Percentiles rank a stretch among this genome's conserved stretches.
Evolutionary conservation across 2,888 invertebrate species (phyloP).

Genomic region (Hyalella azteca): DNA sequence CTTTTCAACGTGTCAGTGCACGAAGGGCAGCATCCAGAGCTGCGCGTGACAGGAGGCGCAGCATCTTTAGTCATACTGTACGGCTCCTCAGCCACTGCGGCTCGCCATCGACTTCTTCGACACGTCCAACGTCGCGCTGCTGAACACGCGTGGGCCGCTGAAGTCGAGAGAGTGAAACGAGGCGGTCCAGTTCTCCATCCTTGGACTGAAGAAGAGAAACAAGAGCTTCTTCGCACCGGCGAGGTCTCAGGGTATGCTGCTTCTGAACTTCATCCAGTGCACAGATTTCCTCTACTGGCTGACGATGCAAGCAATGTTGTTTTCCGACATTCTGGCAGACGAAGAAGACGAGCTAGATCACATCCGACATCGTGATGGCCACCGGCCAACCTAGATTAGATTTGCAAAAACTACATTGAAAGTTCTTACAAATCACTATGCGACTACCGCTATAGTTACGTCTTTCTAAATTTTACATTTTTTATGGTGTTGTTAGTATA

Average conservation of each 20-base stretch:
- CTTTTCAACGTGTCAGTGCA: constrained; percentile 92
- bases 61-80: constrained; percentile 54
- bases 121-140: constrained; percentile 58
- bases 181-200: constrained; percentile 47
- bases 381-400: background rate
- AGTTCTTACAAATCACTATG: constrained; percentile 17
- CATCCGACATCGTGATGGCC: constrained; percentile 52
- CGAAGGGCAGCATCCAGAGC: constrained; percentile 65
- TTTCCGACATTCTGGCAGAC: constrained; percentile 51
- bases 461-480: constrained; percentile 34
- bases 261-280: constrained; percentile 56
- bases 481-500: constrained; percentile 36
- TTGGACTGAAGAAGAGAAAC: constrained; percentile 57
- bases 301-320: constrained; percentile 58
- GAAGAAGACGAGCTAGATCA: constrained; percentile 50
- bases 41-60: constrained; percentile 53
- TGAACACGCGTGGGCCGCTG: constrained; percentile 51
- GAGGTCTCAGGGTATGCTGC: constrained; percentile 49
- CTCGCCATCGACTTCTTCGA: constrained; percentile 59
- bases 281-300: constrained; percentile 56
- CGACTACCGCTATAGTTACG: constrained; percentile 18
- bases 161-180: constrained; percentile 50
- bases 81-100: constrained; percentile 51
- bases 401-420: constrained; percentile 30
- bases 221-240: constrained; percentile 52